Evolutionary conservation across 2,888 invertebrate species (phyloP).

Genomic region (Lasioglossum pauxillum): DNA sequence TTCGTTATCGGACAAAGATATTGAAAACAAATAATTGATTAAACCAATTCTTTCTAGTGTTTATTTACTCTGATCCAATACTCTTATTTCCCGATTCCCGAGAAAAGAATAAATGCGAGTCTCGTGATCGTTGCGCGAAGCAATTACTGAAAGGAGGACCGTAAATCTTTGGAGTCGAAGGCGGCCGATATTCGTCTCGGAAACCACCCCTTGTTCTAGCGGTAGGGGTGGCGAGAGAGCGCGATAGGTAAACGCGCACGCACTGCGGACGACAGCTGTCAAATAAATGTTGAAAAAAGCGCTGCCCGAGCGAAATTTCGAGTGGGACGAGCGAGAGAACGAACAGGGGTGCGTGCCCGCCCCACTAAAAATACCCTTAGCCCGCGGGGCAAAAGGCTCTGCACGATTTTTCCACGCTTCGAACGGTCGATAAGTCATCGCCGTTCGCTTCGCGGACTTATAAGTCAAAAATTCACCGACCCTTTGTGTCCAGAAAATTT

Average conservation of each 20-base stretch:
- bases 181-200: constrained; percentile 30
- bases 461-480: background rate
- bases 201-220: constrained; percentile 4
- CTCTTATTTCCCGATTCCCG: constrained; percentile 19
- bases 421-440: constrained; percentile 78
- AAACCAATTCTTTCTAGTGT: background rate
- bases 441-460: constrained; percentile 17
- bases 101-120: background rate
- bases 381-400: constrained; percentile 71
- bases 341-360: constrained; percentile 77
- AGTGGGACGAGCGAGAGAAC: constrained; percentile 77
- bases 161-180: constrained; percentile 11
- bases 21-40: background rate
- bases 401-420: constrained; percentile 77
- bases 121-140: constrained; percentile 24
- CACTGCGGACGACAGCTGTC: constrained; percentile 84
- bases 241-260: constrained; percentile 71
- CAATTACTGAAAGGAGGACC: constrained; percentile 19
- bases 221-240: background rate
- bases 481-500: background rate
- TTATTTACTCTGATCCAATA: background rate
- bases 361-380: constrained; percentile 73
- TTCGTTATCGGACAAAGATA: background rate
- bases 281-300: constrained; percentile 83
- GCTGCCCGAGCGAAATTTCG: constrained; percentile 84